phyloP scores from a whole-genome alignment of 2,797 vertebrate species.

The Meda fulgida region DNA sequence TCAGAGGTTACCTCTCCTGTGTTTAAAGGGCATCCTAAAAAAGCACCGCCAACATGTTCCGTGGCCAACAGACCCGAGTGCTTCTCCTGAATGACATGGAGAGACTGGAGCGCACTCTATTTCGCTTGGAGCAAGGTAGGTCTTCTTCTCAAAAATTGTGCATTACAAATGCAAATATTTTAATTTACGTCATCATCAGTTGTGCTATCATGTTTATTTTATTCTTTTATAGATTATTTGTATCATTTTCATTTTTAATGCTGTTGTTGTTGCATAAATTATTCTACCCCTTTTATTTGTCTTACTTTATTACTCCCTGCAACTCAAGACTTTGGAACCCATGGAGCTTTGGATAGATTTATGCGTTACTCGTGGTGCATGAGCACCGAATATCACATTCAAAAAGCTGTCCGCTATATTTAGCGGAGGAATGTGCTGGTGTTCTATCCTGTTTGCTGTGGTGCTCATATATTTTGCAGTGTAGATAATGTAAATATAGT shows the following conservation, averaged over 20 bases:
- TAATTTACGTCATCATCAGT: not conserved
- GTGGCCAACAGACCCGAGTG: constrained; percentile 85
- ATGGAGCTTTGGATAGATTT: constrained; percentile 23
- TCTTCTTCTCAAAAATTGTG: not conserved
- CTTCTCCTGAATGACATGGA: constrained; percentile 90
- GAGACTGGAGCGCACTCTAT: constrained; percentile 88
- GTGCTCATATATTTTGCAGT: not conserved
- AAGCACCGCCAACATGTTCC: constrained; percentile 78
- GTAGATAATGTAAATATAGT: not conserved
- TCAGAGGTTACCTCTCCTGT: constrained; percentile 52
- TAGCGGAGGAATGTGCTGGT: constrained; percentile 28
- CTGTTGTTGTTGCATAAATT: not conserved
- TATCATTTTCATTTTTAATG: not conserved
- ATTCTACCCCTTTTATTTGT: not conserved
- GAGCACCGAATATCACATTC: constrained; percentile 18
- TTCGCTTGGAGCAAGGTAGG: constrained; percentile 94
- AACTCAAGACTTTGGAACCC: constrained; percentile 17
- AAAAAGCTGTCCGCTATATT: constrained; percentile 10
- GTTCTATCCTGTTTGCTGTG: constrained; percentile 13
- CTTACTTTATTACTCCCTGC: constrained; percentile 5
- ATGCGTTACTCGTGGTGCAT: not conserved
- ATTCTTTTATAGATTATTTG: not conserved
- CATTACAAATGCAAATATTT: not conserved
- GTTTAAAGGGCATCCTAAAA: constrained; percentile 66
- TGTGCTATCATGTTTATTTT: not conserved